Conservation (phyloP, 2,113 vertebrate species). For the Gobius niger region DNA sequence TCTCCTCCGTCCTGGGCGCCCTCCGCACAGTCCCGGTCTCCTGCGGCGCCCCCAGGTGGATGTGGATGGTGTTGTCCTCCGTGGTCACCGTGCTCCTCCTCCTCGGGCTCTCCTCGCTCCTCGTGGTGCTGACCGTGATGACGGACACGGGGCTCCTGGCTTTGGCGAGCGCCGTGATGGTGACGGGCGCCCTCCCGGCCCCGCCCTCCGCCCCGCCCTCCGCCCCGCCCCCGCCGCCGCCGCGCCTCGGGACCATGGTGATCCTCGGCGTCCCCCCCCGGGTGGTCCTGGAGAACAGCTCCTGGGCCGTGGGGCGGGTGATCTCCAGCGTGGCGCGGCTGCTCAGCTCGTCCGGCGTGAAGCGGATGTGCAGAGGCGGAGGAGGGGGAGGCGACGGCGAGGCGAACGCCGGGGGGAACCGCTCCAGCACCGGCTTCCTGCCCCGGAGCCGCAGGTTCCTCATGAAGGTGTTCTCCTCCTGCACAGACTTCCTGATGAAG, state of each 20-base stretch:
- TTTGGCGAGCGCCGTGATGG: slow-evolving; percentile 89
- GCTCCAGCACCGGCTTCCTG: slow-evolving; percentile 87
- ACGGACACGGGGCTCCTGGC: slow-evolving; percentile 90
- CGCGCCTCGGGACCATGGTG: slow-evolving; percentile 89
- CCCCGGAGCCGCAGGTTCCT: slow-evolving; percentile 89
- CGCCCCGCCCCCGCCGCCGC: slow-evolving; percentile 70
- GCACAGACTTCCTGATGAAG: slow-evolving; percentile 92
- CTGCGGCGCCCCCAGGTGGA: slow-evolving; percentile 84
- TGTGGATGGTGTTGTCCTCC: slow-evolving; percentile 98
- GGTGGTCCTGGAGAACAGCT: slow-evolving; percentile 94
- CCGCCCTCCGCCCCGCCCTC: slow-evolving; percentile 72
- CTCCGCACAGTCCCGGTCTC: slow-evolving; percentile 84
- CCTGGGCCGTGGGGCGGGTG: slow-evolving; percentile 87
- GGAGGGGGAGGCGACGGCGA: slow-evolving; percentile 78
- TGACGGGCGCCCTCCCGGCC: slow-evolving; percentile 83
- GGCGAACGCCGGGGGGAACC: slow-evolving; percentile 86
- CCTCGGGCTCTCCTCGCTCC: slow-evolving; percentile 80
- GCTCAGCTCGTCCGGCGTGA: slow-evolving; percentile 88
- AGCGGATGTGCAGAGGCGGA: slow-evolving; percentile 90
- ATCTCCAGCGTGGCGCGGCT: slow-evolving; percentile 95
- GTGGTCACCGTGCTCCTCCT: slow-evolving; percentile 90
- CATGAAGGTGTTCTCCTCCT: slow-evolving; percentile 96
- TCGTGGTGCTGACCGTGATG: slow-evolving; percentile 85
- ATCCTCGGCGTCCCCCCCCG: slow-evolving; percentile 92
- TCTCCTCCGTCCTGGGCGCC: slow-evolving; percentile 78